Base-by-base conservation (phyloP, 2,113 vertebrate genomes). In the Vireo altiloquus region DNA sequence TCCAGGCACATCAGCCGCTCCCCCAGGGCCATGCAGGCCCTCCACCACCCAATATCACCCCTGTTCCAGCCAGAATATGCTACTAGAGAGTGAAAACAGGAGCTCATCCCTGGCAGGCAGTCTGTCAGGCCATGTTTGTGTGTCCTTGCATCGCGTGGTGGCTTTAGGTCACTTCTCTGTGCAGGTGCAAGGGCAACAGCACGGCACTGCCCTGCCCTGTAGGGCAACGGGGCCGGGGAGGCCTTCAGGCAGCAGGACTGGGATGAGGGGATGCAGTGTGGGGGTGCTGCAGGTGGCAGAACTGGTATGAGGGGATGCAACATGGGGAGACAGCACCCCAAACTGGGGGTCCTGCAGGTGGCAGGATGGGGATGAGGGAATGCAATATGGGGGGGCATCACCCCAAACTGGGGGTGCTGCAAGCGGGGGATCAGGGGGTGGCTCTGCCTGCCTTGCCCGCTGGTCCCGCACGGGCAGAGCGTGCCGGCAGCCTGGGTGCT, bases 71-170 rank as follows among this genome's bases (percentile, higher is more conserved):
- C n/a, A 33, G 37, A 46, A n/a, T 18, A 1, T 52, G 23, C 12
- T 49, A 13, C 24, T 13, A 1, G 23, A 24, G 37, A 14, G 13
- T 5, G n/a, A 14, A 37, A 14, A 25, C 15, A 23, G 31, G 37
- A 33, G 21, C 8, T 57, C 1, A 1, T 10, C 22, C 17, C 23
- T 23, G 50, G 20, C 28, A 15, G 2, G 5, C 3, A 0, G 6
- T 0, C 0, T 18, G 12, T 30, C 40, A 33, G 20, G 14, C 11
- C 18, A 0, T 8, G 35, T 61, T 57, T 18, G 49, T 3, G 23
- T 27, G 46, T 76, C 74, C 54, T 18, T 46, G 19, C 1, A 3
- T 8, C 1, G 0, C 2, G 0, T 10, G 25, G 7, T 52, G 42
- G 11, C 35, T 33, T 24, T 13, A 7, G 17, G 54, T 61, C 15